Conservation (phyloP, 2,888 invertebrate species). For the Caenorhabditis sulstoni region DNA sequence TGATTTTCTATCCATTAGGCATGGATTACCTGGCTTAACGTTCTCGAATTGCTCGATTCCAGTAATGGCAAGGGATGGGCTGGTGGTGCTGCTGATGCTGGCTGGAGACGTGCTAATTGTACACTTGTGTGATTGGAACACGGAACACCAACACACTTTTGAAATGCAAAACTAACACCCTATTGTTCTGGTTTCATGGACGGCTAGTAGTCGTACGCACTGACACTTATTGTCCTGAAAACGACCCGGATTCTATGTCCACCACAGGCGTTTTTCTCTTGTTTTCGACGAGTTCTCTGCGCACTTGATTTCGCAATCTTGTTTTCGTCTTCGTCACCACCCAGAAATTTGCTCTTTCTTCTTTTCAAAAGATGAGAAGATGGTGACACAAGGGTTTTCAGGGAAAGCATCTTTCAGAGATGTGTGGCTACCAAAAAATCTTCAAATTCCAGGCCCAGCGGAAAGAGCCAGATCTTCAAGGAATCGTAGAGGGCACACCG, state of each 20-base stretch:
- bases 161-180: conserved; percentile 10
- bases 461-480: background rate
- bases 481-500: too few species aligned
- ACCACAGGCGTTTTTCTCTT: conserved; percentile 12
- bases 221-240: conserved; percentile 37
- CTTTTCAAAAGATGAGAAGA: background rate
- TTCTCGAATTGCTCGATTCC: conserved; percentile 46
- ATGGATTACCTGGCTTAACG: conserved; percentile 57
- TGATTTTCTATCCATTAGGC: conserved; percentile 35
- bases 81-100: too few species aligned
- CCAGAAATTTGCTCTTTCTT: too few species aligned
- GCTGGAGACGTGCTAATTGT: conserved; percentile 16
- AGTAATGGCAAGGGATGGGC: conserved; percentile 4
- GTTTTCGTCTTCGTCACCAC: background rate
- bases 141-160: background rate
- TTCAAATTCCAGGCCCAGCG: too few species aligned
- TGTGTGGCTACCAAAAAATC: too few species aligned
- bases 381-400: background rate
- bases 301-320: conserved; percentile 16
- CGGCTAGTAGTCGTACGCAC: conserved; percentile 37
- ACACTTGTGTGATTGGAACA: conserved; percentile 27
- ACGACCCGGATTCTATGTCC: conserved; percentile 31
- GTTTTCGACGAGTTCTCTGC: conserved; percentile 27
- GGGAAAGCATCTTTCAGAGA: background rate
- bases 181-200: conserved; percentile 44